Evolutionary conservation across 1,140 invertebrate species (phyloP).

Genomic region (Heliconius nattereri): DNA sequence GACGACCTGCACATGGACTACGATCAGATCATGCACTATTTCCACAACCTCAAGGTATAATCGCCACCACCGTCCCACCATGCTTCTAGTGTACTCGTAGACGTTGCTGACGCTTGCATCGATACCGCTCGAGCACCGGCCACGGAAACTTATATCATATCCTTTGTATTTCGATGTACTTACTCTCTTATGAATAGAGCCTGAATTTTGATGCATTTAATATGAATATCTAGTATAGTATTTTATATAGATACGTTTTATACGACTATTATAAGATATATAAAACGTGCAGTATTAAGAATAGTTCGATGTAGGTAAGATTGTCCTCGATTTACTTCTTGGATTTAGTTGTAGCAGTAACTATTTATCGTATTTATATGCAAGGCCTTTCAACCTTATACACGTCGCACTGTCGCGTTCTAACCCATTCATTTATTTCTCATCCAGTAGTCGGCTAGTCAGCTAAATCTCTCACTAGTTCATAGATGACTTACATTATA

Average conservation of each 20-base stretch:
- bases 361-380: constrained; percentile 16
- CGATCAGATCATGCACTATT: constrained; percentile 98
- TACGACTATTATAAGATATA: constrained; percentile 71
- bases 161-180: constrained; percentile 62
- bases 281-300: constrained; percentile 67
- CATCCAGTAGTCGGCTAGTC: constrained; percentile 66
- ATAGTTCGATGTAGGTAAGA: constrained; percentile 58
- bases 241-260: constrained; percentile 78
- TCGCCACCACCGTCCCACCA: constrained; percentile 63
- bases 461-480: constrained; percentile 63
- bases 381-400: constrained; percentile 31
- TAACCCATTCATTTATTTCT: constrained; percentile 51
- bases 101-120: constrained; percentile 71
- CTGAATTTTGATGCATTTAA: constrained; percentile 80
- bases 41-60: constrained; percentile 96
- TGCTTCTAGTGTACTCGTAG: constrained; percentile 69
- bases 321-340: constrained; percentile 31
- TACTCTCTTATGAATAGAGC: constrained; percentile 78
- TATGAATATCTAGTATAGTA: constrained; percentile 63
- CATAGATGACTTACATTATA: constrained; percentile 59
- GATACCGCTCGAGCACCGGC: constrained; percentile 48
- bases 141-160: constrained; percentile 49
- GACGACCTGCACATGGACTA: constrained; percentile 96
- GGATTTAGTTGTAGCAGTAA: constrained; percentile 22
- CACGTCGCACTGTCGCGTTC: constrained; percentile 41